phyloP scores from a whole-genome alignment of 2,797 vertebrate genomes.

The Chaenodraco wilsoni region DNA sequence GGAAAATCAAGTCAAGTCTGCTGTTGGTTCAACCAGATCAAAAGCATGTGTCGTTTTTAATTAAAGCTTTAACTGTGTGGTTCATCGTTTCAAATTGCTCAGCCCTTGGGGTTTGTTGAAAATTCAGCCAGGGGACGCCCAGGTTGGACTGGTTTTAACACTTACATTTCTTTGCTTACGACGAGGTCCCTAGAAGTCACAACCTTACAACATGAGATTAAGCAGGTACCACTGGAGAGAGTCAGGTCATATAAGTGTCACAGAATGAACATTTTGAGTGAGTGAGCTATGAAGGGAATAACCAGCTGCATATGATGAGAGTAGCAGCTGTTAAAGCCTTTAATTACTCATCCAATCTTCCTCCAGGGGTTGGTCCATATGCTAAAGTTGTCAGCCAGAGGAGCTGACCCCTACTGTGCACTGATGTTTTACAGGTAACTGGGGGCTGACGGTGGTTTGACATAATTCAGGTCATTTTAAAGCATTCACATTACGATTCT shows the following conservation, averaged over 20 bases:
- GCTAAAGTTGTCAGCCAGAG: conserved; percentile 46
- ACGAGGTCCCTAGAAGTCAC: conserved; percentile 8
- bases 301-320: conserved; percentile 56
- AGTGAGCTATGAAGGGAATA: conserved; percentile 58
- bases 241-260: conserved; percentile 46
- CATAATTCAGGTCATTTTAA: conserved; percentile 20
- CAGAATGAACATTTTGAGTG: conserved; percentile 36
- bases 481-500: not conserved
- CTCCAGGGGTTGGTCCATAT: conserved; percentile 68
- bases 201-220: conserved; percentile 5
- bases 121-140: not conserved
- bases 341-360: conserved; percentile 66
- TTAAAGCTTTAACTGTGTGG: not conserved
- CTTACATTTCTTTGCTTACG: not conserved
- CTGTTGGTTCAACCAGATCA: not conserved
- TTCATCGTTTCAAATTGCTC: not conserved
- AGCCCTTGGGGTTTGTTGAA: not conserved
- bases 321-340: conserved; percentile 66
- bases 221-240: conserved; percentile 4
- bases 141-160: not conserved
- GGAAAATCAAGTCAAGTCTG: not conserved
- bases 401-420: conserved; percentile 50
- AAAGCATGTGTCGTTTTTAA: not conserved
- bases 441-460: conserved; percentile 8
- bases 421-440: conserved; percentile 53